Conservation (phyloP, 2,113 vertebrate species). For the Serilophus lunatus region DNA sequence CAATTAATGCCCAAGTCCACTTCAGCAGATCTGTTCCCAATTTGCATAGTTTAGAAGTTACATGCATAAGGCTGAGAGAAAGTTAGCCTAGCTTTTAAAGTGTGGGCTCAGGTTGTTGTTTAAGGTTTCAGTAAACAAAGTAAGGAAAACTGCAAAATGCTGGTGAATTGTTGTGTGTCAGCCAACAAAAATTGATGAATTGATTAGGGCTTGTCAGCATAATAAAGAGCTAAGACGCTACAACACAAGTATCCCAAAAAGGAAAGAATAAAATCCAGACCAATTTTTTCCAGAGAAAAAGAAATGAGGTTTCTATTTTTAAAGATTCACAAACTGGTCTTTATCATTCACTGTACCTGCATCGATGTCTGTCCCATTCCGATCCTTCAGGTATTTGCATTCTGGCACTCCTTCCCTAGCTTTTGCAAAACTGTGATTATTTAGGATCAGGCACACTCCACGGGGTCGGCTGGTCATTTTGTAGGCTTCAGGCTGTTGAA, state of each 20-base stretch:
- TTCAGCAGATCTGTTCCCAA: not conserved
- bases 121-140: not conserved
- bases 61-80: not conserved
- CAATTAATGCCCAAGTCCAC: not conserved
- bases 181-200: not conserved
- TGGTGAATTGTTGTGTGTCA: not conserved
- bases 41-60: not conserved
- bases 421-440: conserved; percentile 75
- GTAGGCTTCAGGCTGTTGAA: conserved; percentile 57
- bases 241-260: not conserved
- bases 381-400: not conserved
- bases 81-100: not conserved
- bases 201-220: not conserved
- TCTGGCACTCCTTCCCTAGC: conserved; percentile 5
- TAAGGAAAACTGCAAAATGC: not conserved
- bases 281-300: not conserved
- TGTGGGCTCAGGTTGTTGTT: not conserved
- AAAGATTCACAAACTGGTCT: not conserved
- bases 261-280: not conserved
- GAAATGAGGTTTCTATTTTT: not conserved
- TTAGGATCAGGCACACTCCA: conserved; percentile 86
- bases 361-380: conserved; percentile 76
- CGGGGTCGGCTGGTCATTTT: conserved; percentile 74
- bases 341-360: conserved; percentile 64
- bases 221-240: not conserved